Evolutionary conservation across 2,797 vertebrate genomes (phyloP).

Genomic region (Jordanella pulchra): DNA sequence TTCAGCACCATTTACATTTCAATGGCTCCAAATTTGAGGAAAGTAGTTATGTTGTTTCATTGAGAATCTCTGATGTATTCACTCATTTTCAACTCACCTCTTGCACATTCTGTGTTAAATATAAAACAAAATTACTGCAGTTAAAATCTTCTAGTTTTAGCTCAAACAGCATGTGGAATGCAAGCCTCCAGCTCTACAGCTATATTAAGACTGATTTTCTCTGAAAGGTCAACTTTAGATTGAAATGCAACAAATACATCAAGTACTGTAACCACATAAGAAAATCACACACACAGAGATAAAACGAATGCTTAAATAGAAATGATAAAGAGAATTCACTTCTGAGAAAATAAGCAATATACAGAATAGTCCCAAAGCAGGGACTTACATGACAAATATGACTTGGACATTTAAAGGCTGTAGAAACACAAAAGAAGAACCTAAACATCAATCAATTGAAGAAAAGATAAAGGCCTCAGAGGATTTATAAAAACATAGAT

Average conservation of each 20-base stretch:
- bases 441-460: too few species aligned
- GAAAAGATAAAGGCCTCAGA: neutral
- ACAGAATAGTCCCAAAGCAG: neutral
- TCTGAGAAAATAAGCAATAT: neutral
- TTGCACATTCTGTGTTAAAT: constrained; percentile 2
- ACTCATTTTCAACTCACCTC: neutral
- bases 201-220: neutral
- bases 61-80: neutral
- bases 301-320: too few species aligned
- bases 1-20: neutral
- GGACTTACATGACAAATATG: neutral
- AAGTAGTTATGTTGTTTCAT: neutral
- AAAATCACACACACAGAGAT: neutral
- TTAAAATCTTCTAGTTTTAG: neutral
- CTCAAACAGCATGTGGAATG: constrained; percentile 1
- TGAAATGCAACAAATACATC: neutral
- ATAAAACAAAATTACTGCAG: constrained; percentile 3
- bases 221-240: neutral
- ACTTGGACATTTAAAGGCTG: neutral
- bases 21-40: neutral
- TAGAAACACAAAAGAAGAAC: neutral
- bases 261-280: neutral
- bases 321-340: neutral
- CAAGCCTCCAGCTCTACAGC: neutral
- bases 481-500: neutral